Percentiles rank a stretch among this genome's conserved stretches.
Evolutionary conservation across 2,888 invertebrate genomes (phyloP).

Genomic region (Oxyteleia sp.): DNA sequence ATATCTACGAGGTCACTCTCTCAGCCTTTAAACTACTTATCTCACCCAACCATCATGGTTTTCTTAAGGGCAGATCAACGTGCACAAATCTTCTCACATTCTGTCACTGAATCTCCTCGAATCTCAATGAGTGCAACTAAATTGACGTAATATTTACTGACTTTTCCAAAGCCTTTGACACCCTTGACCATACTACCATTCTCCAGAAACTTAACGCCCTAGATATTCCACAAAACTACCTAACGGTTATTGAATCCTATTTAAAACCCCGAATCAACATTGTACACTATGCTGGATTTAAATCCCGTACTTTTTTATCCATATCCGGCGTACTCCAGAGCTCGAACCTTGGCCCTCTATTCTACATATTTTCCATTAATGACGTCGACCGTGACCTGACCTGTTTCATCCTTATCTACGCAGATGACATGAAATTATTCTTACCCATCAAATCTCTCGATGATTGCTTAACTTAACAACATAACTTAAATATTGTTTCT

Average conservation of each 20-base stretch:
- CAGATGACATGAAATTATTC: slow-evolving; percentile 20
- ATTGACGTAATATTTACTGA: slow-evolving; percentile 27
- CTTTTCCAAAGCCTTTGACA: slow-evolving; percentile 18
- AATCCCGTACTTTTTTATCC: background rate
- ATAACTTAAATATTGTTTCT: background rate
- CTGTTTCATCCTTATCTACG: background rate
- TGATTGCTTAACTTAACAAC: slow-evolving; percentile 3
- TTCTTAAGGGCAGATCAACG: slow-evolving; percentile 16
- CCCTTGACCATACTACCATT: background rate
- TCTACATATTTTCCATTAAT: background rate
- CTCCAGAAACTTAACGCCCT: background rate
- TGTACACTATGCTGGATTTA: slow-evolving; percentile 3
- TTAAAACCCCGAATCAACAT: background rate
- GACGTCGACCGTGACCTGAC: too few species aligned
- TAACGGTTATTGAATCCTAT: background rate
- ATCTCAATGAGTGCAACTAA: background rate
- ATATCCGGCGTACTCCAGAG: slow-evolving; percentile 4
- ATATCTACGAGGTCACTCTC: background rate
- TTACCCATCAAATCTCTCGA: background rate
- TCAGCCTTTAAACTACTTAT: background rate
- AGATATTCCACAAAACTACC: background rate
- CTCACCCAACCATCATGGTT: slow-evolving; percentile 8
- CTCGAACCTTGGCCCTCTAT: slow-evolving; percentile 11
- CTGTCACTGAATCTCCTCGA: background rate
- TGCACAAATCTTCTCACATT: slow-evolving; percentile 5